Conservation (phyloP, 1,140 invertebrate genomes). For the Rhagoletis zephyria region DNA sequence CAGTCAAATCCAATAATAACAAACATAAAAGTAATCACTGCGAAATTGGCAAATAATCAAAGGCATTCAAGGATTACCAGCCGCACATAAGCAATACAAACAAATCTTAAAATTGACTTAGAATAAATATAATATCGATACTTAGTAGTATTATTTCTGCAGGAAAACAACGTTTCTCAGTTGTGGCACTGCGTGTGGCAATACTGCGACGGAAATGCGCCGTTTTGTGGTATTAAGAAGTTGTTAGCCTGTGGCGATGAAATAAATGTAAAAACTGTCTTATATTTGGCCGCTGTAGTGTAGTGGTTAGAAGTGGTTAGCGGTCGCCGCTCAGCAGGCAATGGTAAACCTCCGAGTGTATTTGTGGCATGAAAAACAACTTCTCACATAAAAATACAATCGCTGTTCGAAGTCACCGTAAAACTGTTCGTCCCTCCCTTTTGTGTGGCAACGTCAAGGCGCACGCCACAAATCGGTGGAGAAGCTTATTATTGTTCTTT, state of each 20-base stretch:
- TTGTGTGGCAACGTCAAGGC: too few relatives aligned
- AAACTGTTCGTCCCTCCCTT: too few relatives aligned
- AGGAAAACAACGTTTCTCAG: not conserved
- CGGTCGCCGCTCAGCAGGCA: too few relatives aligned
- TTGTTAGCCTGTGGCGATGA: not conserved
- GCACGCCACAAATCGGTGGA: too few relatives aligned
- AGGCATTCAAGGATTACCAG: constrained; percentile 16
- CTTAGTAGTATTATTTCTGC: not conserved
- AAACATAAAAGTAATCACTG: constrained; percentile 13
- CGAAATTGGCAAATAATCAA: constrained; percentile 43
- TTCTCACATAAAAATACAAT: too few relatives aligned
- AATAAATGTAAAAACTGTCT: not conserved
- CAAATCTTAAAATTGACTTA: not conserved
- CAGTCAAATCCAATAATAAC: constrained; percentile 14
- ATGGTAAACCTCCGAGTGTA: too few relatives aligned
- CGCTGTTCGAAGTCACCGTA: too few relatives aligned
- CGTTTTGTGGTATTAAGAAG: constrained; percentile 18
- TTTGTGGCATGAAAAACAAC: too few relatives aligned
- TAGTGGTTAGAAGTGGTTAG: too few relatives aligned
- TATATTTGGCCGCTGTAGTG: too few relatives aligned
- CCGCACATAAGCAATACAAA: not conserved
- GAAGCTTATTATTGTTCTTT: too few relatives aligned
- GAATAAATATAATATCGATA: not conserved
- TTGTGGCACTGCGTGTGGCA: constrained; percentile 10
- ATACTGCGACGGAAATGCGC: constrained; percentile 28